Evolutionary conservation across 2,797 vertebrate genomes (phyloP), one percentile per base, ranked within the genome.

Genomic region (Takifugu ocellatus): DNA sequence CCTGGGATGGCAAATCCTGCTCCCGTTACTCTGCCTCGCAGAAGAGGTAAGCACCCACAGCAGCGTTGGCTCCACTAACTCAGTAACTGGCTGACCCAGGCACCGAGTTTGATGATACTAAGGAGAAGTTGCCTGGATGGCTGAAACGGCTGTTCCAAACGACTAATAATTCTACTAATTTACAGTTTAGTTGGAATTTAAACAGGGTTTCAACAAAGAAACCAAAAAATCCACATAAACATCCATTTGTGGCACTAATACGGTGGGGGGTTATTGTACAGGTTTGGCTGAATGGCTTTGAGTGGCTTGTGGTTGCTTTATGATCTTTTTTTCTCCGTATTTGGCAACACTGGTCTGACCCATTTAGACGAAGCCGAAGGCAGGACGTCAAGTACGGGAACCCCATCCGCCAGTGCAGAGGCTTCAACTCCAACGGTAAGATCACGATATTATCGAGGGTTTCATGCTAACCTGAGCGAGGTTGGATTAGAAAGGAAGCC

Each of bases 1-100:
- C 97, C 79, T 99, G 97, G 97, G 97, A 99, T 0, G 97, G 97
- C 59, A 97, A 94, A 39, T 93, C 95, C 76, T 99, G 97, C 84
- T 96, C 95, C 46, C 93, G 96, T 24, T 99, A 99, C 85, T 97
- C 96, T 0, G 89, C 94, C 1, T 96, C 96, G 0, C 96, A 96
- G 77, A 99, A 98, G 87, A 96, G 97, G 97, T 98, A 70, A 88
- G 80, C 61, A 59, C 65, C 69, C 53, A 0, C 49, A 60, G 55
- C 56, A 25, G 25, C 7, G 70, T 61, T 63, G 70, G 51, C 47
- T n/a, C 3, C n/a, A 5, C 59, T 74, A 64, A 68, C 72, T 8
- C 14, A 5, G 24, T 9, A 12, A 76, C 80, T 74, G 71, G 63
- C 58, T 56, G 50, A 53, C 31, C 52, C 5, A 6, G 9, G 1